Base-by-base conservation (phyloP, 1,140 invertebrate species). In the Rhyzopertha dominica region DNA sequence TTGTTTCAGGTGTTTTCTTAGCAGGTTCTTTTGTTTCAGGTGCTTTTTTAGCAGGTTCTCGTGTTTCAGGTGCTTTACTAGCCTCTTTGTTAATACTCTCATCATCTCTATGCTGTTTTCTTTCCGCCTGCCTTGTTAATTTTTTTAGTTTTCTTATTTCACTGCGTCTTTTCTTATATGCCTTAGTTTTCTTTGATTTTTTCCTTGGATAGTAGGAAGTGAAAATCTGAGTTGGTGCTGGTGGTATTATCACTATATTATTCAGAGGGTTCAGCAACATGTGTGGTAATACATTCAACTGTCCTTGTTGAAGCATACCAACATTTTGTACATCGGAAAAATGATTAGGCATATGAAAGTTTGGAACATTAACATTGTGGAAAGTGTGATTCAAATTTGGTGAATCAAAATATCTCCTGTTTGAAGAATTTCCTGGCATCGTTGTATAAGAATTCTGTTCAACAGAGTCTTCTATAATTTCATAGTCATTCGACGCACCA, bases 191-290 rank as follows among this genome's bases (percentile, higher is more conserved):
- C n/a, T n/a, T n/a, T n/a, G n/a, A n/a, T n/a, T n/a, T n/a, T n/a
- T n/a, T 4, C 7, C 3, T 5, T 13, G 24, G 14, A 12, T 30
- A 17, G 2, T 17, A n/a, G 10, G 25, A 18, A 10, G 39, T n/a
- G 24, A 42, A 23, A 30, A 31, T 31, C 9, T 42, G 26, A 22
- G 26, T 31, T 18, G 25, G 39, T 2, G 8, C 19, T 42, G 4
- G 14, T 4, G 39, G 28, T 30, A 42, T 5, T 14, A 31, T 14
- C 17, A 29, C 5, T 22, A 22, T 30, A 31, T 42, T 42, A 31
- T 42, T 42, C 30, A 4, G 16, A 0, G 39, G 39, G 16, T 42
- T 29, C 9, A 42, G 17, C 39, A 31, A 16, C 23, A n/a, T 5
- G 13, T 17, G 17, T 16, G 37, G 10, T 26, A 40, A 28, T 40